Conservation (phyloP, 2,113 vertebrate species). For the Xyliphius kryptos region DNA sequence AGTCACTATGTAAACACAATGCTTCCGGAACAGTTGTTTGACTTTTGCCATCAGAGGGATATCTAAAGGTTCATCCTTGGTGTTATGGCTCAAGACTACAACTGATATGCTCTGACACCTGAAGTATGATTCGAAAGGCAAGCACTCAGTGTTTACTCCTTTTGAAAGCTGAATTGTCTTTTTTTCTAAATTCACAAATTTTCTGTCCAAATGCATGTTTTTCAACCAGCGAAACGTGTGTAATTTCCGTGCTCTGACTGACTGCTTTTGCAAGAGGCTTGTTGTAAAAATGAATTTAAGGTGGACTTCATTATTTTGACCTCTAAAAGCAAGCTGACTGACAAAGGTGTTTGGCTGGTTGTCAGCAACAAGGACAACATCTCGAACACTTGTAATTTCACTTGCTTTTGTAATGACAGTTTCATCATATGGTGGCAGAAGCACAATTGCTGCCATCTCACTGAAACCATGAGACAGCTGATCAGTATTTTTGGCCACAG, state of each 20-base stretch:
- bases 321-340: too few species aligned
- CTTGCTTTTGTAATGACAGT: too few species aligned
- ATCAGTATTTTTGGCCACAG: conserved; percentile 46
- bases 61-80: too few species aligned
- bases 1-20: conserved; percentile 67
- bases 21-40: too few species aligned
- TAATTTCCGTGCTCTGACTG: conserved; percentile 55
- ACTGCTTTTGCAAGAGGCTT: conserved; percentile 63
- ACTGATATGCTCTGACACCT: too few species aligned
- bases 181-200: conserved; percentile 40
- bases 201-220: conserved; percentile 55
- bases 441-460: conserved; percentile 57
- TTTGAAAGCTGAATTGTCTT: conserved; percentile 48
- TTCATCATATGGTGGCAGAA: conserved; percentile 67
- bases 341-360: too few species aligned
- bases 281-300: conserved; percentile 57
- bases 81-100: too few species aligned
- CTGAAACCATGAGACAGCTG: conserved; percentile 39
- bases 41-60: too few species aligned
- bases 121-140: conserved; percentile 70
- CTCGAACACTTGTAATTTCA: too few species aligned
- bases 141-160: conserved; percentile 29
- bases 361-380: too few species aligned
- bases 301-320: conserved; percentile 49
- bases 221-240: conserved; percentile 62